Evolutionary conservation across 92 coral and sea anemone species (phyloP), one percentile per base, ranked within the genome.

Genomic region (Epizoanthus fatuus): DNA sequence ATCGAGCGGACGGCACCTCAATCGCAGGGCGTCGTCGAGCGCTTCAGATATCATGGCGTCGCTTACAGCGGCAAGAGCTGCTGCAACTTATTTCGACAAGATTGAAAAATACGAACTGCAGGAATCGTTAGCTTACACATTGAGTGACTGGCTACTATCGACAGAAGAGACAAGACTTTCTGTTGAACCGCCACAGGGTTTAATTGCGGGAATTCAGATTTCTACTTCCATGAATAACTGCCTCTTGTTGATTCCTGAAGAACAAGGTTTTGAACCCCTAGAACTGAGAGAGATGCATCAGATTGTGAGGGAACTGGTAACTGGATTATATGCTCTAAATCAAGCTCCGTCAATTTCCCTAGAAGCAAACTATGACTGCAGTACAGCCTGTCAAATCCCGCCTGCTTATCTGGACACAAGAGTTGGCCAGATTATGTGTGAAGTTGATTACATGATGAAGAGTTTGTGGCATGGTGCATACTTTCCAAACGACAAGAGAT

Each of bases 401-500:
- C 99, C 99, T 4, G 99, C 99, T 19, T 97, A 93, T 76, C 66
- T 68, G 69, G 99, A 97, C 85, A 97, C 99, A 32, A 88, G 99
- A 72, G 95, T 97, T 72, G 99, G 99, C 3, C 99, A 97, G 91
- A 83, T 97, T 15, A 81, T 97, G 88, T 75, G 91, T 57, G 92
- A 97, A 57, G 98, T 97, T 1, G 99, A 97, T 63, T 97, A 97
- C 86, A 89, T 93, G 98, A 97, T 97, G 98, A 97, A 97, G 51
- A 97, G 99, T 59, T 85, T 97, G 66, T 97, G 99, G 99, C 99
- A 97, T 67, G 99, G 99, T 1, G 98, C 99, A 38, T 97, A 92
- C 89, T 97, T 97, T 65, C 98, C 99, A 13, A 97, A 93, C 63
- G 99, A 97, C 53, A 97, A 97, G 69, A 86, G 99, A 75, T 87